Conservation (phyloP, 2,797 vertebrate genomes). For the Girardinus metallicus region DNA sequence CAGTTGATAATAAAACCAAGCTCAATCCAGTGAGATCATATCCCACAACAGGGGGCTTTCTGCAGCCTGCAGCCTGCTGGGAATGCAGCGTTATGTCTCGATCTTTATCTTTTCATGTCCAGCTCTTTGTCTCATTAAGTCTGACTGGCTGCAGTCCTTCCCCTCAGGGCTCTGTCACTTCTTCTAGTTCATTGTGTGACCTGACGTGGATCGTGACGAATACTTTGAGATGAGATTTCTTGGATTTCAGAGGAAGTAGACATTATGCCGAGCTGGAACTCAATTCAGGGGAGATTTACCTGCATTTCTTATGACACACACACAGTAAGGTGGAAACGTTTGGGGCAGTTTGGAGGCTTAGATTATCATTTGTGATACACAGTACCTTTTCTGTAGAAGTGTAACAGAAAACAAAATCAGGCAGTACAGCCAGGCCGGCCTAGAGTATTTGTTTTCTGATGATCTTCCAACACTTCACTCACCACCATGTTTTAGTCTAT, state of each 20-base stretch:
- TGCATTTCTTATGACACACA: conserved; percentile 13
- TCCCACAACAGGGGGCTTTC: conserved; percentile 45
- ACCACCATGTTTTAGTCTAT: neutral
- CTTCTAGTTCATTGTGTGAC: conserved; percentile 61
- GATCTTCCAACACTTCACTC: neutral
- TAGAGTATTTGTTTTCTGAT: neutral
- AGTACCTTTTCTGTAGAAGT: neutral
- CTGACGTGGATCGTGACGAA: conserved; percentile 61
- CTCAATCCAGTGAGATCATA: conserved; percentile 35
- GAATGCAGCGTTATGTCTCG: conserved; percentile 46
- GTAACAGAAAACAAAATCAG: neutral
- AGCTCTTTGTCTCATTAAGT: conserved; percentile 65
- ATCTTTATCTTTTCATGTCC: conserved; percentile 67
- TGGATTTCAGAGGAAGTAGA: conserved; percentile 61
- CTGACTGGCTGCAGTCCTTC: conserved; percentile 60
- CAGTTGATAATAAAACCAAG: conserved; percentile 22
- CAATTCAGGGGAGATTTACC: conserved; percentile 9
- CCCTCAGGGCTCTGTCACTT: conserved; percentile 57
- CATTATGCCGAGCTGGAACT: conserved; percentile 17
- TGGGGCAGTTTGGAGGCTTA: conserved; percentile 11
- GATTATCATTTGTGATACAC: neutral
- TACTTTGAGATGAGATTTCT: conserved; percentile 46
- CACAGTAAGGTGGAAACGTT: neutral
- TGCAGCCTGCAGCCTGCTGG: conserved; percentile 39
- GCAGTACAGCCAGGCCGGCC: too few species aligned